Base-by-base conservation (phyloP, 1,140 invertebrate genomes). In the Nebria ingens region DNA sequence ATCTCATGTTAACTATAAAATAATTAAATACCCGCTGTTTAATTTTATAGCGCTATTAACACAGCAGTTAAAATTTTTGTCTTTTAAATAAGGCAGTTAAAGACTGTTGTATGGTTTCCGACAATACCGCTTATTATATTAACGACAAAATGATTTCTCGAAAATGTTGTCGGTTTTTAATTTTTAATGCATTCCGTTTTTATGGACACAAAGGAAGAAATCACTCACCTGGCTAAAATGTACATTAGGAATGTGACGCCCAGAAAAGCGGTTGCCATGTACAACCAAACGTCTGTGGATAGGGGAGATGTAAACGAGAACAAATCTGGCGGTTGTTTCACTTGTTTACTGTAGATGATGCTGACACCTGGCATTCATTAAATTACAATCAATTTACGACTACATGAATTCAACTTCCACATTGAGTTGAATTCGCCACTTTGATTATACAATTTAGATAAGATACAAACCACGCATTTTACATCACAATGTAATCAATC, bases 261-360 rank as follows among this genome's bases (percentile, higher is more conserved):
- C 29, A 96, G 73, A 70, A 91, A 95, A 9, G 91, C 89, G 0
- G 87, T 86, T 0, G 84, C 85, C 82, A 93, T 92, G 69, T 90
- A 93, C 58, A 96, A 82, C 93, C 93, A 97, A 13, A 97, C 93
- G 64, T 92, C 86, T 6, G 88, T 73, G 2, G 90, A 91, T 55
- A 97, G 82, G 1, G 93, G 93, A 13, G 83, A 83, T 50, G 93
- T 73, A 66, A 97, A 96, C 0, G 89, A 88, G 71, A 95, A 90
- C 1, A 95, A 70, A 65, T 88, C 78, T 0, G 84, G 81, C 2
- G 81, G 76, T 61, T 85, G 80, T 54, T 82, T 81, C 19, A 79
- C 75, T 0, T 86, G 79, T 65, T 86, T 87, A 1, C 79, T 81
- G 65, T 83, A 89, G 4, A 93, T 64, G 64, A 93, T 91, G 55